phyloP scores from a whole-genome alignment of 1,140 invertebrate species.

The Mactra quadrangularis region DNA sequence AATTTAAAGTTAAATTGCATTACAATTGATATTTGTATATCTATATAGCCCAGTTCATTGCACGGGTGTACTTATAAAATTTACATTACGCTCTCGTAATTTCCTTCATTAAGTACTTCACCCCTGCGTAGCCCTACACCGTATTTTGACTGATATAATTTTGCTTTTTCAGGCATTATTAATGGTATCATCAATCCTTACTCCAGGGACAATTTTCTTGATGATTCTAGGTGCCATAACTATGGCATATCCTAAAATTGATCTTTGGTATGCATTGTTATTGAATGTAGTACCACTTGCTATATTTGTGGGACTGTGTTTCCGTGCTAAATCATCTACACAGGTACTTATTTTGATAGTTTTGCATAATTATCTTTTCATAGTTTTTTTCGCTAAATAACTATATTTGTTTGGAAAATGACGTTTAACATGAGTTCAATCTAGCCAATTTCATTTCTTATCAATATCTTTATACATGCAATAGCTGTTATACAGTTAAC shows the following conservation, averaged over 20 bases:
- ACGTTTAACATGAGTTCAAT: not conserved
- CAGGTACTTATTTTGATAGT: conserved; percentile 79
- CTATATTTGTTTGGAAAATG: not conserved
- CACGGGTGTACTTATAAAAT: too few species aligned
- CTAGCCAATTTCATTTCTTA: conserved; percentile 86
- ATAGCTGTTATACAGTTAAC: too few species aligned
- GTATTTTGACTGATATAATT: too few species aligned
- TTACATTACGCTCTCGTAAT: too few species aligned
- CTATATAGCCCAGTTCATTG: too few species aligned
- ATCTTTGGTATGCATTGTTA: conserved; percentile 82
- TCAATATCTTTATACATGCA: conserved; percentile 68
- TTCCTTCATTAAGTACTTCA: too few species aligned
- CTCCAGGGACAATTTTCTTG: conserved; percentile 88
- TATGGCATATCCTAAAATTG: conserved; percentile 84
- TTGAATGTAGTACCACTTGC: conserved; percentile 85
- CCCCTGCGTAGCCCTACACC: too few species aligned
- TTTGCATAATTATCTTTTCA: not conserved
- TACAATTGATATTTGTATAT: too few species aligned
- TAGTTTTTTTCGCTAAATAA: too few species aligned
- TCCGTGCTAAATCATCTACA: conserved; percentile 81
- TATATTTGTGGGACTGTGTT: conserved; percentile 84
- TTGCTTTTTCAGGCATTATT: conserved; percentile 65
- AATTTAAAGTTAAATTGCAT: too few species aligned
- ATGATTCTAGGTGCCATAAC: conserved; percentile 87
- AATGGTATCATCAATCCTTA: conserved; percentile 86